phyloP scores from a whole-genome alignment of 2,888 invertebrate species.

The Mantis religiosa region DNA sequence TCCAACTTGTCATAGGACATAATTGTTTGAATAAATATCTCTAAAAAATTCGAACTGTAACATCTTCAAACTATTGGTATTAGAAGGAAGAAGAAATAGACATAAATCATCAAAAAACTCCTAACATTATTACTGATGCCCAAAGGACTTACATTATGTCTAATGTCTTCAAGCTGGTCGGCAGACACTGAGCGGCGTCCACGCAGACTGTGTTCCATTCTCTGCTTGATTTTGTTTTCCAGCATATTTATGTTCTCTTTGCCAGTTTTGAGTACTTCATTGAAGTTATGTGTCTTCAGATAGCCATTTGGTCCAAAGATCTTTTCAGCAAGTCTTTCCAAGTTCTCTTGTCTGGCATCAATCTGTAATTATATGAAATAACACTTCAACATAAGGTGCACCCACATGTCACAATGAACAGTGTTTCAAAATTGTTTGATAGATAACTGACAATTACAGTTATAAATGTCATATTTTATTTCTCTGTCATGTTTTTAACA shows the following conservation, averaged over 20 bases:
- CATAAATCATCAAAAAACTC: too few relatives aligned
- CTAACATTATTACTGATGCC: neutral
- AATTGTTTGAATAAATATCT: too few relatives aligned
- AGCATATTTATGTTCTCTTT: conserved; percentile 41
- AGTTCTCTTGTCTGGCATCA: conserved; percentile 69
- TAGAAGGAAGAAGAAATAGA: too few relatives aligned
- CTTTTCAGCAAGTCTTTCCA: conserved; percentile 70
- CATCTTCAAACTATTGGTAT: too few relatives aligned
- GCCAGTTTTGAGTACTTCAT: conserved; percentile 46
- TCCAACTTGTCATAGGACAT: too few relatives aligned
- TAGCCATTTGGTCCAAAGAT: conserved; percentile 69
- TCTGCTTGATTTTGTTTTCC: conserved; percentile 48
- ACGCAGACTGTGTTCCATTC: conserved; percentile 44
- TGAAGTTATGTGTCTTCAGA: conserved; percentile 49
- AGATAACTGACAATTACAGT: too few relatives aligned
- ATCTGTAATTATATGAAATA: conserved; percentile 41
- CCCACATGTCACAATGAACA: too few relatives aligned
- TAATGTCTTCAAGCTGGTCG: neutral
- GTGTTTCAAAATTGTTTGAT: too few relatives aligned
- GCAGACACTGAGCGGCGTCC: conserved; percentile 36
- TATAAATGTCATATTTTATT: too few relatives aligned
- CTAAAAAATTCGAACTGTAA: too few relatives aligned
- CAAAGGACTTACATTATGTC: neutral
- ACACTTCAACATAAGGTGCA: too few relatives aligned
- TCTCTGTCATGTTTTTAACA: too few relatives aligned